A percentile compares a stretch with the other conserved stretches of the same genome.
These are phyloP conservation scores for Heliornis fulica DNA, from an alignment of 2,113 vertebrate genomes.

Conservation along the genomic window DNA sequence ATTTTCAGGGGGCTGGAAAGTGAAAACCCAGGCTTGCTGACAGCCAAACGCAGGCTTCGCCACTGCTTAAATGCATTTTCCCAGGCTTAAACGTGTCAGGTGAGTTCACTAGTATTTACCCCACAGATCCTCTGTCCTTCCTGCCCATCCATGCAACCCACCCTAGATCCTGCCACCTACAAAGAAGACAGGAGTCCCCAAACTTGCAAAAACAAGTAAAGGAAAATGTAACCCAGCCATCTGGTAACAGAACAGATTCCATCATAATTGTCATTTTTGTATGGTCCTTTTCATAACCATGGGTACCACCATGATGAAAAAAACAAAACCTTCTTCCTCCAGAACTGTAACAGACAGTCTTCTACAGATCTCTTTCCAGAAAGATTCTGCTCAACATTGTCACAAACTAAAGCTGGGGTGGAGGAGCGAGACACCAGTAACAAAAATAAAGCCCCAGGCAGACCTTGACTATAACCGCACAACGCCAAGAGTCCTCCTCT, in stretches of 20 bases:
- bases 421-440: background rate
- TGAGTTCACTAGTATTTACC: background rate
- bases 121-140: background rate
- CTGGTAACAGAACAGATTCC: background rate
- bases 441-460: background rate
- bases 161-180: background rate
- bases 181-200: background rate
- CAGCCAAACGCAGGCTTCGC: background rate
- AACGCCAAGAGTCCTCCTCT: background rate
- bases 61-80: background rate
- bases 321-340: background rate
- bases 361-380: background rate
- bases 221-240: background rate
- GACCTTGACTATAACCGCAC: background rate
- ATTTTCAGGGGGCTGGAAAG: background rate
- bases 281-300: background rate
- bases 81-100: background rate
- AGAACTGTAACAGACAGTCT: background rate
- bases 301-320: background rate
- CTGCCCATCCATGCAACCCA: background rate
- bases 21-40: background rate
- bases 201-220: background rate
- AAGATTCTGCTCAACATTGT: background rate
- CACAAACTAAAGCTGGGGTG: rapidly evolving
- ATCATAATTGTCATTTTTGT: background rate